These are phyloP conservation scores for Neodon shergylaensis DNA, from an alignment of 2,113 vertebrate genomes.

Conservation along the genomic window DNA sequence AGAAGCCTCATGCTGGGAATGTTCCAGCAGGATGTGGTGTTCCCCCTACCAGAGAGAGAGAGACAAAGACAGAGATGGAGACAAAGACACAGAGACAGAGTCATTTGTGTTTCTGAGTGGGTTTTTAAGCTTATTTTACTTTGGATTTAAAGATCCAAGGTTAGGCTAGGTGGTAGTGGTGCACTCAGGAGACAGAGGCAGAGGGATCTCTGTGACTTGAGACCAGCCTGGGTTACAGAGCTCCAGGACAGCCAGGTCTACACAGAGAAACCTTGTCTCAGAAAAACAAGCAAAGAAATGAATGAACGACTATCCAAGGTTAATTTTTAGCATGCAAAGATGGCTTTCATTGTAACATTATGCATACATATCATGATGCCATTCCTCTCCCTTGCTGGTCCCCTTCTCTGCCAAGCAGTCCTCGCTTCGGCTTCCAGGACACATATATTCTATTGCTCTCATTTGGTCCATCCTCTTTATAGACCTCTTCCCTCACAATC, in stretches of 20 bases:
- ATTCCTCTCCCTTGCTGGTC: not conserved
- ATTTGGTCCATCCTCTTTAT: not conserved
- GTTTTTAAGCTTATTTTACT: not conserved
- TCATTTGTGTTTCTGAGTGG: not conserved
- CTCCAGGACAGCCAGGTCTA: not conserved
- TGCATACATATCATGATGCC: too few relatives aligned
- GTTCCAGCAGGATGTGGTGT: not conserved
- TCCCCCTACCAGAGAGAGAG: not conserved
- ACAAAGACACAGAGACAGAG: not conserved
- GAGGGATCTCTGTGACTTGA: not conserved
- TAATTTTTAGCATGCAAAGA: not conserved
- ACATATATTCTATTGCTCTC: not conserved
- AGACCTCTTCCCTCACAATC: not conserved
- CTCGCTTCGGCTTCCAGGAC: not conserved
- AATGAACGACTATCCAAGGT: too few relatives aligned
- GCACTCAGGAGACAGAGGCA: not conserved
- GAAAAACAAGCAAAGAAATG: too few relatives aligned
- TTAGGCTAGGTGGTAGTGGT: not conserved
- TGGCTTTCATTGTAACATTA: not conserved
- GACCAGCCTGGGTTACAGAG: not conserved
- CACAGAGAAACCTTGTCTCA: not conserved
- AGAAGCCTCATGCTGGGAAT: not conserved
- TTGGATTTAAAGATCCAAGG: not conserved
- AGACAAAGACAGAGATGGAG: not conserved
- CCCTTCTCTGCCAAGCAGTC: too few relatives aligned